Evolutionary conservation across 1,140 invertebrate genomes (phyloP).

Genomic region (Brachionus calyciflorus): DNA sequence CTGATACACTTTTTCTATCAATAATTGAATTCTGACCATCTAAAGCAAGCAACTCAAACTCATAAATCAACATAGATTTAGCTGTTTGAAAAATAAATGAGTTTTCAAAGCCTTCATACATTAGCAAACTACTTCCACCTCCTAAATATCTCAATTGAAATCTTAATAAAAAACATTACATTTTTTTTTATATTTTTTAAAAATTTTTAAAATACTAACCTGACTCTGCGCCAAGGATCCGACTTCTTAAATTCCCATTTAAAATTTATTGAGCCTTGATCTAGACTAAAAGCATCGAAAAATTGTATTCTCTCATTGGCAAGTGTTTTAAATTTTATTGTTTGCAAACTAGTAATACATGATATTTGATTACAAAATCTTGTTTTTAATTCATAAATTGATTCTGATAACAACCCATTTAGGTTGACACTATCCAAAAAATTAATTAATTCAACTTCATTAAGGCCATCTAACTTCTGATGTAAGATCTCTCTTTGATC

Average conservation of each 20-base stretch:
- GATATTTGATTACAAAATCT: slow-evolving; percentile 35
- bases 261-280: not conserved
- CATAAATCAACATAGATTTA: not conserved
- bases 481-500: not conserved
- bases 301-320: not conserved
- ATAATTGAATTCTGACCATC: not conserved
- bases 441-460: not conserved
- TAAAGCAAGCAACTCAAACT: not conserved
- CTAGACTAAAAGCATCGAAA: not conserved
- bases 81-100: not conserved
- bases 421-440: slow-evolving; percentile 21
- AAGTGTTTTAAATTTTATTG: slow-evolving; percentile 22
- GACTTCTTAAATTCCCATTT: not conserved
- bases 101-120: not conserved
- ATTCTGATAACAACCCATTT: not conserved
- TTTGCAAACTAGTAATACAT: slow-evolving; percentile 7
- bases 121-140: not conserved
- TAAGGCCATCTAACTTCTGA: not conserved
- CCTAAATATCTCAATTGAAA: not conserved
- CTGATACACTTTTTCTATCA: not conserved
- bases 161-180: not conserved
- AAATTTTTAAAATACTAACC: not conserved
- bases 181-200: too few species aligned
- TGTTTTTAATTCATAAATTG: not conserved
- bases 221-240: not conserved